These are phyloP conservation scores for Ceratitis capitata DNA, from an alignment of 1,140 invertebrate species.

Conservation along the genomic window DNA sequence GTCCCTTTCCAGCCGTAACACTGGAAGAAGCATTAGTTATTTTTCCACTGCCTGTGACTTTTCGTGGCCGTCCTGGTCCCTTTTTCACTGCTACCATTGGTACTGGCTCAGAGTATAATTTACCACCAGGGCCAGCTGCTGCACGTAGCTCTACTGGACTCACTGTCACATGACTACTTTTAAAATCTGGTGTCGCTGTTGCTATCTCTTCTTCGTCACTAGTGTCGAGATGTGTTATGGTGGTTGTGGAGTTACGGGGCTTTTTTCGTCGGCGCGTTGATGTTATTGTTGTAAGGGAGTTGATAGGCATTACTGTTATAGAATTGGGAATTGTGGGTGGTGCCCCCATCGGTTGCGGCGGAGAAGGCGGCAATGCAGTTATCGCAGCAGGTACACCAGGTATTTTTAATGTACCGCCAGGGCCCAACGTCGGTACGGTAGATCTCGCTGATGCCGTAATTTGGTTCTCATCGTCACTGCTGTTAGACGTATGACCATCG, in stretches of 20 bases:
- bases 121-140: conserved; percentile 16
- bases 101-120: conserved; percentile 14
- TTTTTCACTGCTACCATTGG: conserved; percentile 48
- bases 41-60: conserved; percentile 45
- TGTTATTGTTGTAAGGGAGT: conserved; percentile 4
- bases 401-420: conserved; percentile 53
- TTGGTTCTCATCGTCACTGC: conserved; percentile 28
- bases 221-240: conserved; percentile 49
- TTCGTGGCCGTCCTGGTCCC: conserved; percentile 58
- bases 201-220: conserved; percentile 57
- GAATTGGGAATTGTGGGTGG: conserved; percentile 38
- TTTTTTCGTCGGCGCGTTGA: conserved; percentile 48
- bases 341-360: neutral
- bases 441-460: neutral
- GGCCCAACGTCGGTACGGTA: conserved; percentile 42
- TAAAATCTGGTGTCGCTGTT: neutral
- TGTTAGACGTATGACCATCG: conserved; percentile 34
- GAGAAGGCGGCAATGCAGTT: conserved; percentile 49
- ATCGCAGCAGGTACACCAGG: conserved; percentile 60
- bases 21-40: conserved; percentile 46
- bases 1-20: conserved; percentile 52
- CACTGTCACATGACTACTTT: neutral
- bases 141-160: neutral
- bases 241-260: conserved; percentile 40
- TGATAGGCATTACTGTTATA: conserved; percentile 37